phyloP scores from a whole-genome alignment of 2,888 invertebrate genomes.

The Julus scanicus region DNA sequence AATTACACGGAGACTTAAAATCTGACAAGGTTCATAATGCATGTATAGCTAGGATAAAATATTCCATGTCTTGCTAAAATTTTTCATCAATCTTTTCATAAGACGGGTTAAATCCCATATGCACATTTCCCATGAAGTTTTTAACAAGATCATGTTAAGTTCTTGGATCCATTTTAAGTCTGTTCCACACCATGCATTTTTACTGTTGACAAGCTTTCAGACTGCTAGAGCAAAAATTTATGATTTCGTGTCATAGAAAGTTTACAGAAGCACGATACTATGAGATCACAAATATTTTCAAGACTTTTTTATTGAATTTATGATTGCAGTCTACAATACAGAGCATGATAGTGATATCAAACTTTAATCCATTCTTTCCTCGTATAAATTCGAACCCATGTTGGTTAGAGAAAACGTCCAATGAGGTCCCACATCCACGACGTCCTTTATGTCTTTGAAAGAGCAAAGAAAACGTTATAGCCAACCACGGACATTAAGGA shows the following conservation, averaged over 20 bases:
- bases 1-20: neutral
- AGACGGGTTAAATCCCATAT: neutral
- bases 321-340: no score
- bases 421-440: neutral
- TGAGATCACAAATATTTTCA: no score
- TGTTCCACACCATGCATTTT: no score
- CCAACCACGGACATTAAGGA: conserved; percentile 31
- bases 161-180: no score
- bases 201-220: no score
- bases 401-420: neutral
- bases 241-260: no score
- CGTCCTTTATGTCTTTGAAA: conserved; percentile 31
- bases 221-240: no score
- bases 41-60: neutral
- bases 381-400: neutral
- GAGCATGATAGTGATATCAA: neutral
- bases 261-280: no score
- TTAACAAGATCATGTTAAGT: no score
- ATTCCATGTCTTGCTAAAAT: neutral
- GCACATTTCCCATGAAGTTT: neutral
- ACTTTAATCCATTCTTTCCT: neutral
- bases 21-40: neutral
- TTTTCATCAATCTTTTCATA: neutral
- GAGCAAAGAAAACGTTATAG: conserved; percentile 21
- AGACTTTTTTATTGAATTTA: no score